Conservation (phyloP, 2,113 vertebrate species). For the Sturnira hondurensis region DNA sequence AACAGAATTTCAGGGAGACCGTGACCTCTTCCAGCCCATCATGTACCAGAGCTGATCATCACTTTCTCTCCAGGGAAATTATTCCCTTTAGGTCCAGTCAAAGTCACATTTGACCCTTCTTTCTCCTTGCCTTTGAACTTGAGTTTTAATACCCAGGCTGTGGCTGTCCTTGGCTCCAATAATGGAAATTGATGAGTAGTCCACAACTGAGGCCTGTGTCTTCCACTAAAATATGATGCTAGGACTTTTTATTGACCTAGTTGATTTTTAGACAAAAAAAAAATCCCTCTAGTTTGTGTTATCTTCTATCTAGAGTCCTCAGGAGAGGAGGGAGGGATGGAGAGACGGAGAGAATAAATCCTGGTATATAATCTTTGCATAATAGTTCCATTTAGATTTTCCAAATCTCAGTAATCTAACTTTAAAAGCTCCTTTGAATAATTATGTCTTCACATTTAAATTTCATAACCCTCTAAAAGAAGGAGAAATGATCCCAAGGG, state of each 20-base stretch:
- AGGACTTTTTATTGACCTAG: background rate
- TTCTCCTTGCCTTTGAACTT: background rate
- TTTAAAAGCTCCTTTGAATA: constrained; percentile 54
- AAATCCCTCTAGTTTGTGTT: background rate
- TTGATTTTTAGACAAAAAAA: constrained; percentile 12
- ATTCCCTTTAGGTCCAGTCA: background rate
- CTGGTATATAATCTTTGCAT: constrained; percentile 20
- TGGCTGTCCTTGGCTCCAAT: background rate
- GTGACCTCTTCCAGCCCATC: background rate
- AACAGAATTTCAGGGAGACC: background rate
- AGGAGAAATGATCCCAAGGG: constrained; percentile 18
- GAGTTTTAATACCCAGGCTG: background rate
- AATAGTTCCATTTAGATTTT: constrained; percentile 50
- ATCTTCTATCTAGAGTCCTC: constrained; percentile 17
- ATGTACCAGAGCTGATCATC: background rate
- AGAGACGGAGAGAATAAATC: background rate
- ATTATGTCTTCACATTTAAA: constrained; percentile 63
- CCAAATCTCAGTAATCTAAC: constrained; percentile 58
- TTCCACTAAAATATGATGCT: background rate
- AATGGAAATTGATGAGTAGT: background rate
- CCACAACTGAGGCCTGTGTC: background rate
- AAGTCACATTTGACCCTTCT: background rate
- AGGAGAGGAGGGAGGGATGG: background rate
- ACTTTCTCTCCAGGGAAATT: background rate
- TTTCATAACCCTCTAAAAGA: constrained; percentile 57